Conservation (phyloP, 1,140 invertebrate genomes). For the Heliconius melpomene region DNA sequence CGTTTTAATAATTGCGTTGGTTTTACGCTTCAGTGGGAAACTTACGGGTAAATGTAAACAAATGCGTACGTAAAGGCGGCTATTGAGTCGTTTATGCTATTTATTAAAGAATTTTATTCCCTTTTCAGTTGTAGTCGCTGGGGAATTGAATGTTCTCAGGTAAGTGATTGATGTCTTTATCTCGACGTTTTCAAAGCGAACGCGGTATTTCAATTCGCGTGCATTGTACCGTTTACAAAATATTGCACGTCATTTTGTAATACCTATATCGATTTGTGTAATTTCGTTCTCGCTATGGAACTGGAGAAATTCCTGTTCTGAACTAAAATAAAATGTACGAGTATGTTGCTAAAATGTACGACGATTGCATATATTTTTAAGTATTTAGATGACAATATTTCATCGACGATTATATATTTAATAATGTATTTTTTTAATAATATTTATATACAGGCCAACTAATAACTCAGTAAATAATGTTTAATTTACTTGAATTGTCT, state of each 20-base stretch:
- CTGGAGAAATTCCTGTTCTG: neutral
- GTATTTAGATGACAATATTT: neutral
- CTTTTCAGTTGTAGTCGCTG: conserved; percentile 51
- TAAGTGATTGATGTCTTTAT: conserved; percentile 66
- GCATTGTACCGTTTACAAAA: conserved; percentile 44
- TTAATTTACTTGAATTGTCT: neutral
- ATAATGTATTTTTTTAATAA: too few species aligned
- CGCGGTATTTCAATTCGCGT: conserved; percentile 54
- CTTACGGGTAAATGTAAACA: conserved; percentile 2
- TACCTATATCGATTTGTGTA: conserved; percentile 26
- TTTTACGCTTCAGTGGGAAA: neutral
- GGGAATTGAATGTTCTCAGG: conserved; percentile 65
- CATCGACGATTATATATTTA: neutral
- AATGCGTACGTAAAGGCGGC: conserved; percentile 13
- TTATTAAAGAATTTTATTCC: conserved; percentile 54
- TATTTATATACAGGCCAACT: too few species aligned
- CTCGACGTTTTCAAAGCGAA: conserved; percentile 55
- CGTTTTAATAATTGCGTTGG: neutral
- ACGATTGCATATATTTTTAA: too few species aligned
- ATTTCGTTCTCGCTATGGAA: conserved; percentile 1
- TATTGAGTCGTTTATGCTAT: conserved; percentile 36
- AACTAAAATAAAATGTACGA: neutral
- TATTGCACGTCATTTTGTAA: conserved; percentile 36
- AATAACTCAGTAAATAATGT: neutral
- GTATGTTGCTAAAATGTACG: too few species aligned